Conservation (phyloP, 2,797 vertebrate genomes). For the Acanthornis magna region DNA sequence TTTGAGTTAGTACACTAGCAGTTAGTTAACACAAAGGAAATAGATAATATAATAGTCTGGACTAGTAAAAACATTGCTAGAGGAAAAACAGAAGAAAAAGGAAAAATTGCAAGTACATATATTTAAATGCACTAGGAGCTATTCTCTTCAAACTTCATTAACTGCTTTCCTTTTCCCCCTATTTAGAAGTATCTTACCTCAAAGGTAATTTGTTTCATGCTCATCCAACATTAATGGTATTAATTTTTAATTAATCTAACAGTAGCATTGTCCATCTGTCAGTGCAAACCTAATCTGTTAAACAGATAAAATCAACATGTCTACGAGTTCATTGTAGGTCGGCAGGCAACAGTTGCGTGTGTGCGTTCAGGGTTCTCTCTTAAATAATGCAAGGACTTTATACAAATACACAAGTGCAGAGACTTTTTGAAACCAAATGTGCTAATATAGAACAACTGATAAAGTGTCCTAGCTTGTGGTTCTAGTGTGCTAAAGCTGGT, state of each 20-base stretch:
- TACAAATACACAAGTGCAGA: neutral
- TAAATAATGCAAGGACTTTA: constrained; percentile 27
- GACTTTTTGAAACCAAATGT: neutral
- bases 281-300: constrained; percentile 59
- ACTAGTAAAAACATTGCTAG: neutral
- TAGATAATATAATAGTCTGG: neutral
- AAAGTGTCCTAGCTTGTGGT: neutral
- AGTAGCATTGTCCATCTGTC: constrained; percentile 56
- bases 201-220: constrained; percentile 61
- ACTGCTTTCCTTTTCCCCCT: neutral
- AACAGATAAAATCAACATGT: constrained; percentile 63
- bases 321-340: constrained; percentile 57
- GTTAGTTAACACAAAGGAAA: constrained; percentile 13
- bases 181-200: constrained; percentile 40
- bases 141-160: neutral
- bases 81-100: neutral
- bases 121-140: neutral
- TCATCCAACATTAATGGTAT: constrained; percentile 60
- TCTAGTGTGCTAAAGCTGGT: neutral
- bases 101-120: neutral
- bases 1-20: neutral
- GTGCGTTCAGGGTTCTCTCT: neutral
- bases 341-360: neutral
- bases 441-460: neutral
- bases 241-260: constrained; percentile 69